Conservation (phyloP, 2,888 invertebrate species). For the Leucozona laternaria region DNA sequence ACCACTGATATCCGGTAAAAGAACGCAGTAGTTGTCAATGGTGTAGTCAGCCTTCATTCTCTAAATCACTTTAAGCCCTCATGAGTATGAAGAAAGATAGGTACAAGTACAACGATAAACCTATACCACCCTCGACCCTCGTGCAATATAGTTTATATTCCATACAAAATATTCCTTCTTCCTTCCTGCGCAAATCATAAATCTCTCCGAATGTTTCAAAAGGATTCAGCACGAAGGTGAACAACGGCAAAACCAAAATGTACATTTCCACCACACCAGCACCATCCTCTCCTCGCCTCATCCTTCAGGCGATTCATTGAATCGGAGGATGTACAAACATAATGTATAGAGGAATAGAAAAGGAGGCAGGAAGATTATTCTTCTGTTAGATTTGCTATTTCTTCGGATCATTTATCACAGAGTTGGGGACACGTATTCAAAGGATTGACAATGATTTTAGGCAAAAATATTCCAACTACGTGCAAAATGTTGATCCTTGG, state of each 20-base stretch:
- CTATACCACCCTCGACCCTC: not conserved
- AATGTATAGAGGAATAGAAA: not conserved
- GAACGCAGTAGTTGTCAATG: conserved; percentile 13
- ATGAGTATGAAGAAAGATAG: not conserved
- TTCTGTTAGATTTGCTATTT: conserved; percentile 69
- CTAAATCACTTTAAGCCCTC: conserved; percentile 32
- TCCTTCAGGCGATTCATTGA: not conserved
- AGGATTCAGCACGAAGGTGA: conserved; percentile 60
- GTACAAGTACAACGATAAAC: not conserved
- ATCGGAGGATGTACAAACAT: conserved; percentile 11
- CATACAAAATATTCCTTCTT: conserved; percentile 47
- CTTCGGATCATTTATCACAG: conserved; percentile 72
- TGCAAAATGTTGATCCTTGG: conserved; percentile 72
- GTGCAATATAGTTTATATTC: conserved; percentile 27
- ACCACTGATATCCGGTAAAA: conserved; percentile 63
- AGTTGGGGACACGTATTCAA: conserved; percentile 70
- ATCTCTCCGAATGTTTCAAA: conserved; percentile 59
- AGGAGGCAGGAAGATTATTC: conserved; percentile 54
- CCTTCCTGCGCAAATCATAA: conserved; percentile 67
- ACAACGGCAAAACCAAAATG: conserved; percentile 17
- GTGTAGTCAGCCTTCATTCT: conserved; percentile 31
- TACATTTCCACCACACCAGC: not conserved
- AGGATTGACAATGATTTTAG: conserved; percentile 74
- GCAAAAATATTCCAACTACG: conserved; percentile 72
- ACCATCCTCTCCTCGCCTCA: not conserved